These are phyloP conservation scores for Eumerus sabulonum DNA, from an alignment of 2,888 invertebrate species.

Conservation along the genomic window DNA sequence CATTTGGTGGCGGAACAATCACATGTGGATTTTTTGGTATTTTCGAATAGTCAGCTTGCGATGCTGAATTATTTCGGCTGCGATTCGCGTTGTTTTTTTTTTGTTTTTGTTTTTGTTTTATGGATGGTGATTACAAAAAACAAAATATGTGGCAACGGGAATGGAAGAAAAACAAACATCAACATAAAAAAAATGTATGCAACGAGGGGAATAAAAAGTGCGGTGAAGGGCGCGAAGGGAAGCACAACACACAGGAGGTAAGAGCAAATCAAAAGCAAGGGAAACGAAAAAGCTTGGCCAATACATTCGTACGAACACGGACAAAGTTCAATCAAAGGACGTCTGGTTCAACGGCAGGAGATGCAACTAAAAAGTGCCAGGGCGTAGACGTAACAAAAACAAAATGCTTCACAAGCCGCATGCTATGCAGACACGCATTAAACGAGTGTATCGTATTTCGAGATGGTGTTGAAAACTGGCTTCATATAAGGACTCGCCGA, in stretches of 20 bases:
- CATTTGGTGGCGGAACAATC: slow-evolving; percentile 74
- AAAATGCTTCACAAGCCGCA: too few species aligned
- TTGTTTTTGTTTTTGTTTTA: slow-evolving; percentile 30
- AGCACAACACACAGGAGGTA: slow-evolving; percentile 7
- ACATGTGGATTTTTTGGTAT: slow-evolving; percentile 78
- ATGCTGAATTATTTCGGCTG: slow-evolving; percentile 82
- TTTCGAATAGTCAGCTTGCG: slow-evolving; percentile 82
- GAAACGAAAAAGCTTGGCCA: slow-evolving; percentile 22
- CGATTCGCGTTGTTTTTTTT: slow-evolving; percentile 30
- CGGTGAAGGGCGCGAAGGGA: slow-evolving; percentile 37
- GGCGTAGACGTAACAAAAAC: background rate
- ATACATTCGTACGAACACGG: slow-evolving; percentile 29
- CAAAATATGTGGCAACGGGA: background rate
- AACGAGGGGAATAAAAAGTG: slow-evolving; percentile 43
- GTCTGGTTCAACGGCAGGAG: background rate
- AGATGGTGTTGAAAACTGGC: slow-evolving; percentile 69
- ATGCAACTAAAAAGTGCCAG: slow-evolving; percentile 37
- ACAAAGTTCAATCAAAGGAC: slow-evolving; percentile 29
- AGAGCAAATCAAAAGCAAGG: slow-evolving; percentile 18
- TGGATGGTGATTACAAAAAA: slow-evolving; percentile 62
- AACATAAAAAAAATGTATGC: slow-evolving; percentile 63
- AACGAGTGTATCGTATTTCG: slow-evolving; percentile 77
- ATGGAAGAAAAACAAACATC: slow-evolving; percentile 61
- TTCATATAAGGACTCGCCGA: slow-evolving; percentile 59
- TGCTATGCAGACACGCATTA: slow-evolving; percentile 56